Conservation (phyloP, 2,113 vertebrate genomes). For the Clarias batrachus region DNA sequence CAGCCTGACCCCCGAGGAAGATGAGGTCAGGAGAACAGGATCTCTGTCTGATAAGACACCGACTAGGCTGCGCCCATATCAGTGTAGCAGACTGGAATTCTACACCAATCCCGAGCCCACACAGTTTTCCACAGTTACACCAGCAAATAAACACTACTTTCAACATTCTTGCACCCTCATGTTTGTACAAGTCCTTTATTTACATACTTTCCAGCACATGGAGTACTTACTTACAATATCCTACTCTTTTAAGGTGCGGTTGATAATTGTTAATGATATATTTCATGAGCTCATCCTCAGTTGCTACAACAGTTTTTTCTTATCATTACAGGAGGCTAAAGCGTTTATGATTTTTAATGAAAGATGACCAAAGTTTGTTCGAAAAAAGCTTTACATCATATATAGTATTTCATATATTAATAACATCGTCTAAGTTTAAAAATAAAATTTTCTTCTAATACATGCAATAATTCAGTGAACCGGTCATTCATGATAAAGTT, state of each 20-base stretch:
- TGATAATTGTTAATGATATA: neutral
- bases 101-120: neutral
- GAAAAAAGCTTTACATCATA: neutral
- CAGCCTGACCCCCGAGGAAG: constrained; percentile 63
- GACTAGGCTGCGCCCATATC: constrained; percentile 1
- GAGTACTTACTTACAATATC: neutral
- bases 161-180: neutral
- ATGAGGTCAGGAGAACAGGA: constrained; percentile 61
- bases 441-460: neutral
- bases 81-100: neutral
- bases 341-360: constrained; percentile 2
- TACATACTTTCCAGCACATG: neutral
- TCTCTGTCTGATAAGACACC: constrained; percentile 59
- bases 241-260: neutral
- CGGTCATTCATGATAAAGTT: too few relatives aligned
- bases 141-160: neutral
- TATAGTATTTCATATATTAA: neutral
- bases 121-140: constrained; percentile 5
- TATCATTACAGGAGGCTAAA: constrained; percentile 38
- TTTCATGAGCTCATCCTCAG: neutral
- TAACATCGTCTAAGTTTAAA: neutral
- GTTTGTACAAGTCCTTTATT: neutral
- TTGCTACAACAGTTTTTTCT: constrained; percentile 8
- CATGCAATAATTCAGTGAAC: neutral
- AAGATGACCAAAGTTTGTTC: neutral